Evolutionary conservation across 2,113 vertebrate genomes (phyloP), one percentile per base, ranked within the genome.

Genomic region (Lepus europaeus): DNA sequence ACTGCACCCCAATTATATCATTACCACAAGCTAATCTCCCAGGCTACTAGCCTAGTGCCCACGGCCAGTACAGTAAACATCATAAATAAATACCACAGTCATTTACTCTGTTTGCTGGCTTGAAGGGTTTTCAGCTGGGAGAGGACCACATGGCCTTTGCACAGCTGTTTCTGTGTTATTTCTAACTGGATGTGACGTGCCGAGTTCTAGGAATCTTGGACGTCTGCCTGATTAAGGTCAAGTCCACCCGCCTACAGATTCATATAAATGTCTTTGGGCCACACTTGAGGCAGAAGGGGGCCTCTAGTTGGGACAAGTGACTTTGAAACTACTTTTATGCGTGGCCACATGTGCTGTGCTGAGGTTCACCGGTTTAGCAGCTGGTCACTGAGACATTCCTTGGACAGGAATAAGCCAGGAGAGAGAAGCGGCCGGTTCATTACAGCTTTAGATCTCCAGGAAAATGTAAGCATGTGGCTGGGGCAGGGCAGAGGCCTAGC

Each of bases 41-140:
- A 9, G 63, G 51, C 17, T 11, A 19, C 74, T 36, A 1, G 17
- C 20, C 19, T 53, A 2, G 1, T 36, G 16, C 14, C 36, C 19
- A 12, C 13, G 69, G 14, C 33, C 3, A 1, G 6, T 31, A 6
- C 9, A 39, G n/a, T 64, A 79, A 81, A 82, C 17, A 70, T 53
- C 16, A 22, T 49, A 39, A 45, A 73, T 20, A 51, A 78, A 63
- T n/a, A 51, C 39, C 25, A 49, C 0, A 31, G 69, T 19, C 29
- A 78, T n/a, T 69, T 19, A 51, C 63, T 33, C 8, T 20, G 20
- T 25, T 70, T 77, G 51, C 36, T 92, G 33, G 9, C 9, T 61
- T 64, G 49, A 90, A 93, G 73, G 63, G 9, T 33, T 90, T 93
- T 81, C 61, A 93, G 61, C 29, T 92, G 56, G 63, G 53, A 76